Evolutionary conservation across 2,113 vertebrate genomes (phyloP).

Genomic region (Zootoca vivipara): DNA sequence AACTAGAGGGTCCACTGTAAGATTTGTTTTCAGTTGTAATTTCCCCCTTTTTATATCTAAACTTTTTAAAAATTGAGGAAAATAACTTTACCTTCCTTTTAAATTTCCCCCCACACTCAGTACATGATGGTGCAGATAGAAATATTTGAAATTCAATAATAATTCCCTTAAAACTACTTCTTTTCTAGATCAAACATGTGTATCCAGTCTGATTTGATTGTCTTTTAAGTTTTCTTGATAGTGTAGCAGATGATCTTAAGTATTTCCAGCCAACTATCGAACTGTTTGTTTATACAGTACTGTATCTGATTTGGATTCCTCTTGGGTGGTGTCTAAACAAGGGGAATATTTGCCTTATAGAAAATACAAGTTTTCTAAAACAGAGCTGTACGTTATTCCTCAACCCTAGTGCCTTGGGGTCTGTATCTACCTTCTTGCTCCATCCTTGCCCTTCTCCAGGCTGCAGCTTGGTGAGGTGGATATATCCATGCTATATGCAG

Average conservation of each 20-base stretch:
- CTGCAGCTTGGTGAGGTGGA: constrained; percentile 7
- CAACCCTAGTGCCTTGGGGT: accelerated
- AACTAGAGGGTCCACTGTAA: background rate
- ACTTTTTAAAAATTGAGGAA: background rate
- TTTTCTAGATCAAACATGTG: background rate
- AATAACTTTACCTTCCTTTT: background rate
- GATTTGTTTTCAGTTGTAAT: background rate
- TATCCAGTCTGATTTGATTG: background rate
- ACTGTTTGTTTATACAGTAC: background rate
- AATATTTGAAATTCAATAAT: background rate
- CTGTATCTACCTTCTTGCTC: background rate
- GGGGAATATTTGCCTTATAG: accelerated
- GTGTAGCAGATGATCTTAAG: background rate
- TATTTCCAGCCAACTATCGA: accelerated
- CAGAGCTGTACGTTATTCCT: background rate
- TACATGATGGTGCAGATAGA: background rate
- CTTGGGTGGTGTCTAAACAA: background rate
- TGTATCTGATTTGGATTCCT: background rate
- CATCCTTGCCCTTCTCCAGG: background rate
- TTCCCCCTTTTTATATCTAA: background rate
- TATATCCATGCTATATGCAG: constrained; percentile 35
- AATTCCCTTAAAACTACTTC: background rate
- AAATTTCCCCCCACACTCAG: background rate
- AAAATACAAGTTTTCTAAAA: background rate
- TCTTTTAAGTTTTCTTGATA: background rate